Base-by-base conservation (phyloP, 2,888 invertebrate genomes). In the Prosapia bicincta region DNA sequence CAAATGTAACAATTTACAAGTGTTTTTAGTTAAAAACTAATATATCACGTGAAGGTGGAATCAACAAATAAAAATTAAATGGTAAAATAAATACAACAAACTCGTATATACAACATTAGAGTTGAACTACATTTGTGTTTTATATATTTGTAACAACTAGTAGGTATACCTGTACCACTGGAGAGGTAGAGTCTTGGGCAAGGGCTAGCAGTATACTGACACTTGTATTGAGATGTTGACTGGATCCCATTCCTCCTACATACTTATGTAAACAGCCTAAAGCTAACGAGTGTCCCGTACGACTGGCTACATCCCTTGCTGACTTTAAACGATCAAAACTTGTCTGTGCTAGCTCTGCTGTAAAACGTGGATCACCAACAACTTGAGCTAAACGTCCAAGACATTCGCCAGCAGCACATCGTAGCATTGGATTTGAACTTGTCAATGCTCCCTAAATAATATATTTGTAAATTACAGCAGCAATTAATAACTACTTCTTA, bases 241-340 rank as follows among this genome's bases (percentile, higher is more conserved):
- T 96, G 1, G 97, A 96, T 0, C 98, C 96, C 91, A 97, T 93
- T 5, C 98, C 96, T 7, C 99, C 98, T 0, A 98, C 92, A 82
- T 98, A 98, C 32, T 97, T 89, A 86, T 98, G 98, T 69, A 99
- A 89, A 81, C 97, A 97, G 43, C 99, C 99, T n/a, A 98, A 88
- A 0, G 98, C 97, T 78, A 99, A 86, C 0, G 95, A 95, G 85
- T 96, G 95, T 0, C 92, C 93, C 0, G 96, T 96, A 76, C 96
- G 87, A 78, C 93, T 94, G 15, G 93, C 92, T 43, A 94, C 96
- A 86, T 97, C 96, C 69, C 96, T 88, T 0, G 95, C 94, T 7
- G 93, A 92, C 85, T 94, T 95, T 79, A 96, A 85, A 84, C 93
- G 90, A 83, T 96, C 96, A 83, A 97, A 96, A 85, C 95, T 95